phyloP scores from a whole-genome alignment of 2,888 invertebrate species.

The Sphinx pinastri region DNA sequence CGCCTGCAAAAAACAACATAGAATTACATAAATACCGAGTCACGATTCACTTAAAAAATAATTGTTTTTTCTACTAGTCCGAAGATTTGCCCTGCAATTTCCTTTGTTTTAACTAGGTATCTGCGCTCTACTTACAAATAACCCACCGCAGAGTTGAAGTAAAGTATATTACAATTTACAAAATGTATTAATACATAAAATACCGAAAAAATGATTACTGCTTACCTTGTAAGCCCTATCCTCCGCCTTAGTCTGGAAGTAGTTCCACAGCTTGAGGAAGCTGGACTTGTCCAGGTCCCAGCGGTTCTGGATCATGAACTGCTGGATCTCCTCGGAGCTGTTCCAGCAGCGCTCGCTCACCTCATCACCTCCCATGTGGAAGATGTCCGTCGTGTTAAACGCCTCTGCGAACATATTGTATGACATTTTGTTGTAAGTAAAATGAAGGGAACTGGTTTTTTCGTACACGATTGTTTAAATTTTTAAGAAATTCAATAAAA shows the following conservation, averaged over 20 bases:
- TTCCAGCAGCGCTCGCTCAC: conserved; percentile 90
- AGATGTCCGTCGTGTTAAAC: conserved; percentile 88
- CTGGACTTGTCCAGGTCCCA: conserved; percentile 85
- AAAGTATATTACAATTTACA: too few species aligned
- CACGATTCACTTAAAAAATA: background rate
- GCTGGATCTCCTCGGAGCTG: conserved; percentile 85
- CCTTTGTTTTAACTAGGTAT: too few species aligned
- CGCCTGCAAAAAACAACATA: conserved; percentile 54
- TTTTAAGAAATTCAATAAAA: too few species aligned
- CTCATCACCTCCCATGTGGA: conserved; percentile 96
- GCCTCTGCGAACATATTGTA: conserved; percentile 64
- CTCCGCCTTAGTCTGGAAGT: conserved; percentile 89
- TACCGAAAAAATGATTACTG: background rate
- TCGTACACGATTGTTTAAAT: too few species aligned
- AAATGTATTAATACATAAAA: too few species aligned
- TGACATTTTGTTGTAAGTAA: background rate
- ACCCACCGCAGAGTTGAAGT: too few species aligned
- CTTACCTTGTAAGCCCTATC: conserved; percentile 80
- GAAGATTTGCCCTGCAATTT: too few species aligned
- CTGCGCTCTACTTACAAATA: too few species aligned
- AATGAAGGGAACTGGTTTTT: too few species aligned
- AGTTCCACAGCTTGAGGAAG: conserved; percentile 88
- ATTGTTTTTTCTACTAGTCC: too few species aligned
- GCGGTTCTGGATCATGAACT: conserved; percentile 87
- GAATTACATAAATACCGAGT: background rate